Evolutionary conservation across 2,113 vertebrate genomes (phyloP).

Genomic region (Camarhynchus parvulus): DNA sequence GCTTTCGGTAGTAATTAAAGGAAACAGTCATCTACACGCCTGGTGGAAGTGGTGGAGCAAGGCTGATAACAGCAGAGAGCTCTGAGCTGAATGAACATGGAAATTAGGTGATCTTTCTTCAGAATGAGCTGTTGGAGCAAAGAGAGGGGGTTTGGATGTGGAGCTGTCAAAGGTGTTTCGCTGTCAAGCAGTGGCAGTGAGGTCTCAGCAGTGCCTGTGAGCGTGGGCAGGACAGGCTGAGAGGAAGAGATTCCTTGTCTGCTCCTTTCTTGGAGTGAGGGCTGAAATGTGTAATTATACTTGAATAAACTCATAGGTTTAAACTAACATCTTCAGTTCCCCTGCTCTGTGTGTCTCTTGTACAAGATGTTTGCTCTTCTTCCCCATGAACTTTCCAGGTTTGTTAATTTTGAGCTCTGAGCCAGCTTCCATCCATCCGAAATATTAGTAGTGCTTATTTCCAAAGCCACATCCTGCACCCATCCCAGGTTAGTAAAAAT

Average conservation of each 20-base stretch:
- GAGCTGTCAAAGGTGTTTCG: not conserved
- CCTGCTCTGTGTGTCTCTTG: not conserved
- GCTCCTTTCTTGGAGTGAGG: not conserved
- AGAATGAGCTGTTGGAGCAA: not conserved
- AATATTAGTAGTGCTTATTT: not conserved
- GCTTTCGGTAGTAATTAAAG: conserved; percentile 56
- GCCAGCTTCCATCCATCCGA: not conserved
- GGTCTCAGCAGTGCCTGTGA: not conserved
- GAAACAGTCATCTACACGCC: not conserved
- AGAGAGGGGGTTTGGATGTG: not conserved
- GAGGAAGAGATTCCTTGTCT: not conserved
- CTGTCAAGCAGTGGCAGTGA: not conserved
- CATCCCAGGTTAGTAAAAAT: not conserved
- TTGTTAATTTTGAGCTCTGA: not conserved
- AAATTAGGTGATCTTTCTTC: conserved; percentile 41
- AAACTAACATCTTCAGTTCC: not conserved
- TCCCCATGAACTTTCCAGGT: not conserved
- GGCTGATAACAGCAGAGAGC: conserved; percentile 43
- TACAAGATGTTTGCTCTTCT: not conserved
- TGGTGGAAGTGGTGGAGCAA: conserved; percentile 8
- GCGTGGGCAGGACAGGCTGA: not conserved
- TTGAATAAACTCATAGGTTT: not conserved
- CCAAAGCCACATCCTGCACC: not conserved
- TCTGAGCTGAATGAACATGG: conserved; percentile 16
- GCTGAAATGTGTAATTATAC: not conserved